Percentiles rank a stretch among this genome's conserved stretches.
Conservation (phyloP, 1,140 invertebrate genomes). For the Papilio polytes region DNA sequence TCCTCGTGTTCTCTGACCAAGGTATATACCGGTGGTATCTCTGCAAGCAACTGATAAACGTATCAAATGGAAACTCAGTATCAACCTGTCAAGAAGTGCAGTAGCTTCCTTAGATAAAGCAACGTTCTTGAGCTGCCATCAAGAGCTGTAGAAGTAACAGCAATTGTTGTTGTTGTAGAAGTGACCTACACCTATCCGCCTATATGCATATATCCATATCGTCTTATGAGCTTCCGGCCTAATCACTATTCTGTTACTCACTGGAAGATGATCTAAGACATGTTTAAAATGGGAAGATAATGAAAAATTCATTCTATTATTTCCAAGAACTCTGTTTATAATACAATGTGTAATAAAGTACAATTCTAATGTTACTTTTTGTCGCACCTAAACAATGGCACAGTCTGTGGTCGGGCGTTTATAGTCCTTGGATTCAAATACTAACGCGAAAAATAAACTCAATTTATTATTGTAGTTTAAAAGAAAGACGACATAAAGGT, state of each 20-base stretch:
- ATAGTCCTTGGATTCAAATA: neutral
- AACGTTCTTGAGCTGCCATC: neutral
- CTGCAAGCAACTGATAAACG: neutral
- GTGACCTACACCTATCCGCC: neutral
- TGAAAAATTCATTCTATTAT: neutral
- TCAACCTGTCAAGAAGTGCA: neutral
- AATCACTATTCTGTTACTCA: too few relatives aligned
- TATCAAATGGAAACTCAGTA: neutral
- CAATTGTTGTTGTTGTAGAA: neutral
- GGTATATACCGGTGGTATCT: constrained; percentile 48
- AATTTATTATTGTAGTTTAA: constrained; percentile 1
- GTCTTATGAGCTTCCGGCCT: neutral
- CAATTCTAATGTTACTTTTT: constrained; percentile 21
- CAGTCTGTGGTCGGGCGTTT: constrained; percentile 6
- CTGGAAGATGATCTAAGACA: too few relatives aligned
- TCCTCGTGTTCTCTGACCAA: constrained; percentile 67
- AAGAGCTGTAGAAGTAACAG: neutral
- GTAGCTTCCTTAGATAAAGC: neutral
- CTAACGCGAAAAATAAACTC: neutral
- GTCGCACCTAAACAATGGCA: constrained; percentile 32
- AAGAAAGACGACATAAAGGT: neutral
- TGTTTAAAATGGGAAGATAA: too few relatives aligned
- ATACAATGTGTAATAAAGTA: constrained; percentile 36
- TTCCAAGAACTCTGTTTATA: constrained; percentile 17
- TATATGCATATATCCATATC: neutral